These are phyloP conservation scores for Epirrhoe tristata DNA, from an alignment of 2,888 invertebrate species.

Conservation along the genomic window DNA sequence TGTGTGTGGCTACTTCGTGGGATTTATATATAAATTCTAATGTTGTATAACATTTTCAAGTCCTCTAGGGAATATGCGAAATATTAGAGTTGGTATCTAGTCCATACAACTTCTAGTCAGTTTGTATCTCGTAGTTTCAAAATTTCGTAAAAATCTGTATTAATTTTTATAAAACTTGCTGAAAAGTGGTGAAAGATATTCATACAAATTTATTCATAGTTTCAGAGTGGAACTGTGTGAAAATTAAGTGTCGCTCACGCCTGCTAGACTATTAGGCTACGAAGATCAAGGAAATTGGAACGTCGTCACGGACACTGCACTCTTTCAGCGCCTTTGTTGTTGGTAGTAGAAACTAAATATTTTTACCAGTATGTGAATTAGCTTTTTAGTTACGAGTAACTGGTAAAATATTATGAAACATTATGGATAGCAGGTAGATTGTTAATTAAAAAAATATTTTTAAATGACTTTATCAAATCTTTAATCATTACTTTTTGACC, in stretches of 20 bases:
- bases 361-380: neutral
- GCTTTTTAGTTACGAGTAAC: neutral
- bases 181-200: constrained; percentile 8
- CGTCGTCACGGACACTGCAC: constrained; percentile 51
- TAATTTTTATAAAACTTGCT: too few species aligned
- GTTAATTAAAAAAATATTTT: too few species aligned
- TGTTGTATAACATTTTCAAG: constrained; percentile 31
- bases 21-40: constrained; percentile 33
- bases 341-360: constrained; percentile 2
- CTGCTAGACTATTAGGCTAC: constrained; percentile 56
- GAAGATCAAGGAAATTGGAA: constrained; percentile 67
- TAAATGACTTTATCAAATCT: too few species aligned
- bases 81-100: neutral
- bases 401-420: too few species aligned
- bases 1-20: constrained; percentile 42
- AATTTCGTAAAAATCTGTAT: too few species aligned
- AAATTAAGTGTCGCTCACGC: constrained; percentile 63
- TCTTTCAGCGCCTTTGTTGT: constrained; percentile 31
- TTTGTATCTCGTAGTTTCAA: neutral
- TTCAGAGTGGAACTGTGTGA: constrained; percentile 51
- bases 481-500: too few species aligned
- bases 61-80: constrained; percentile 17
- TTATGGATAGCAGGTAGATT: too few species aligned
- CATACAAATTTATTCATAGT: constrained; percentile 57
- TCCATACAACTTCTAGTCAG: too few species aligned